phyloP scores from a whole-genome alignment of 1,140 invertebrate species.

The Marisa cornuarietis region DNA sequence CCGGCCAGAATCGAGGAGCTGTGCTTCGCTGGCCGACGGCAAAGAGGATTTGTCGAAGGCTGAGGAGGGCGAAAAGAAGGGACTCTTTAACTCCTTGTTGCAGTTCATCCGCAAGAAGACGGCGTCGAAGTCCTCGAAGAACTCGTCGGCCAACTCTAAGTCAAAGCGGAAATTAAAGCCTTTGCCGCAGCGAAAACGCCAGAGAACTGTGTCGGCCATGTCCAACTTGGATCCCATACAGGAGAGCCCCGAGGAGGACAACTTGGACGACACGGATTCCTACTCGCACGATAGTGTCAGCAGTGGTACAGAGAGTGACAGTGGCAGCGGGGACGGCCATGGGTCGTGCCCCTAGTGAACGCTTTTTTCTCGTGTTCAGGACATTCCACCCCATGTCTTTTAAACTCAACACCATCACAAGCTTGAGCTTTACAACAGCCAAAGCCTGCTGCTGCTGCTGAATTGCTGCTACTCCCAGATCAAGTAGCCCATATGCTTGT shows the following conservation, averaged over 20 bases:
- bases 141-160: background rate
- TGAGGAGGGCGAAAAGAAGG: slow-evolving; percentile 52
- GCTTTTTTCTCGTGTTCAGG: background rate
- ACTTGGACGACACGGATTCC: slow-evolving; percentile 50
- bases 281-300: slow-evolving; percentile 49
- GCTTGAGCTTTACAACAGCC: background rate
- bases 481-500: background rate
- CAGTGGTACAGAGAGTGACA: slow-evolving; percentile 34
- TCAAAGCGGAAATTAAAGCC: slow-evolving; percentile 48
- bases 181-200: slow-evolving; percentile 51
- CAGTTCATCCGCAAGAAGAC: slow-evolving; percentile 56
- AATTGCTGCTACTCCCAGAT: background rate
- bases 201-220: slow-evolving; percentile 60
- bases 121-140: slow-evolving; percentile 15
- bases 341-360: slow-evolving; percentile 19
- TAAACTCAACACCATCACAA: background rate
- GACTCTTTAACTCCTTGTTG: slow-evolving; percentile 53
- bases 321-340: slow-evolving; percentile 23
- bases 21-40: slow-evolving; percentile 20
- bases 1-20: slow-evolving; percentile 26
- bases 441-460: background rate
- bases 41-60: slow-evolving; percentile 32
- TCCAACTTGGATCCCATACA: slow-evolving; percentile 61
- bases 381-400: background rate
- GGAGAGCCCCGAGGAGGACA: slow-evolving; percentile 58